Base-by-base conservation (phyloP, 1,140 invertebrate species). In the Myzus persicae region DNA sequence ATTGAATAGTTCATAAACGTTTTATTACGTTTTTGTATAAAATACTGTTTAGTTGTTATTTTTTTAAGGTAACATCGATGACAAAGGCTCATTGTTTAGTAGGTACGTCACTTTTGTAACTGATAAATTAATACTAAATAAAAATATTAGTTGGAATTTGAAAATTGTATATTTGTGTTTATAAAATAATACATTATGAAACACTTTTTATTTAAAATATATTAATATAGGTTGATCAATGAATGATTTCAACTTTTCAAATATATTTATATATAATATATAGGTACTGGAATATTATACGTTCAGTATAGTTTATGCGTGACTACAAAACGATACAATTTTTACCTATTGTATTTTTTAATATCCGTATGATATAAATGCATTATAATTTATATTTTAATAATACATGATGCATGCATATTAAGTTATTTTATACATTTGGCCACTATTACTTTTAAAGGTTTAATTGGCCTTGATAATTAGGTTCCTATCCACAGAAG, bases 311-410 rank as follows among this genome's bases (percentile, higher is more conserved):
- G 14, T n/a, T 76, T 14, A n/a, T 76, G 59, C 31, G n/a, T n/a
- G 31, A n/a, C n/a, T n/a, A n/a, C n/a, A n/a, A n/a, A n/a, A n/a
- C 4, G n/a, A n/a, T n/a, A 6, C n/a, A 4, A 76, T 76, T 18
- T 76, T 76, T 76, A 76, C 59, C 59, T 76, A 76, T n/a, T 76
- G 59, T n/a, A 67, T 76, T 48, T 76, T 76, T 76, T 76, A 76
- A 76, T n/a, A n/a, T 76, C 31, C 14, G 59, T n/a, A n/a, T n/a
- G 59, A 59, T 59, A 59, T 31, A 59, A 59, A 59, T 76, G 3
- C n/a, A 67, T 67, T n/a, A 76, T 76, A n/a, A 76, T 76, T 76
- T n/a, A 7, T 81, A 24, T 82, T 82, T 82, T 84, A 3, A 40
- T 84, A 3, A 40, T 84, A 26, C 9, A 6, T 46, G 31, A 38